Conservation (phyloP, 2,797 vertebrate genomes). For the Echeneis naucrates region DNA sequence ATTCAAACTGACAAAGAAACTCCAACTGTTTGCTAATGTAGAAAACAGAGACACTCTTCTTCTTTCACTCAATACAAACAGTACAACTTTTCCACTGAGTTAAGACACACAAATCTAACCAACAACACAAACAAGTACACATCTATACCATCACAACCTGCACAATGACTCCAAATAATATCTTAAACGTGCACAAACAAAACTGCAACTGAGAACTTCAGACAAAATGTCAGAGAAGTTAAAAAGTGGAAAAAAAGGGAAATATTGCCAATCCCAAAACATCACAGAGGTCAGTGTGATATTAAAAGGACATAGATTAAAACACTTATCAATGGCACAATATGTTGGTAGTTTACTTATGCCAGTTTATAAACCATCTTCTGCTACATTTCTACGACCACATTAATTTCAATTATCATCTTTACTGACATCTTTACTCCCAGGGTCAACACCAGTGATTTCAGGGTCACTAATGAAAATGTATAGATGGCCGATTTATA, state of each 20-base stretch:
- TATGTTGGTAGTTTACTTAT: constrained; percentile 26
- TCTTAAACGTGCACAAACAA: constrained; percentile 51
- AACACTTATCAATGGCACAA: constrained; percentile 39
- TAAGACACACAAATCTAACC: constrained; percentile 43
- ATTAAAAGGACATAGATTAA: not conserved
- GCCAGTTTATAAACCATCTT: constrained; percentile 25
- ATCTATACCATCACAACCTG: constrained; percentile 55
- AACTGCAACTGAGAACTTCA: constrained; percentile 43
- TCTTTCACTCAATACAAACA: constrained; percentile 50
- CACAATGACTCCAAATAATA: constrained; percentile 57
- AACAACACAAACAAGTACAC: constrained; percentile 53
- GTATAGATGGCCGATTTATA: not conserved
- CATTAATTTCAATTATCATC: constrained; percentile 31
- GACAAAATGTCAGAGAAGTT: not conserved
- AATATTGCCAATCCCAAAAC: constrained; percentile 2
- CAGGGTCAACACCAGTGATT: not conserved
- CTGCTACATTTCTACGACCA: constrained; percentile 28
- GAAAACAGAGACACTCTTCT: constrained; percentile 56
- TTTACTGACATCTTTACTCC: not conserved
- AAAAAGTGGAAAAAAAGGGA: constrained; percentile 13
- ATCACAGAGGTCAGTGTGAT: not conserved
- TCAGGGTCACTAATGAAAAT: not conserved
- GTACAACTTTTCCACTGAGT: constrained; percentile 31
- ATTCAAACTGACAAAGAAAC: constrained; percentile 67
- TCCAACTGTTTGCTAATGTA: constrained; percentile 39